Conservation (phyloP, 2,888 invertebrate species). For the Julus scandinavius region DNA sequence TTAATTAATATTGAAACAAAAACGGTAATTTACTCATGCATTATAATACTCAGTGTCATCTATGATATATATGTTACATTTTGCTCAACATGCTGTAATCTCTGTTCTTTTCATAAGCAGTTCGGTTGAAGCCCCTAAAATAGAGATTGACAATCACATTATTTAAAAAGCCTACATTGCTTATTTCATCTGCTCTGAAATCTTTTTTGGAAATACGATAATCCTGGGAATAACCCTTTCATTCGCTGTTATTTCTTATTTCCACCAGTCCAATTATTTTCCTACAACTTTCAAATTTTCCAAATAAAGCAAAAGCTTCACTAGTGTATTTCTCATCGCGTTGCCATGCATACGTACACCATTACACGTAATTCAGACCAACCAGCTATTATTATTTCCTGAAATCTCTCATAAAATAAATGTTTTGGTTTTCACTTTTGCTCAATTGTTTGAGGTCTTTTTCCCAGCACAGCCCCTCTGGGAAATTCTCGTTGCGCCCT, state of each 20-base stretch:
- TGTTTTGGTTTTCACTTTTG: slow-evolving; percentile 42
- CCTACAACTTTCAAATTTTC: background rate
- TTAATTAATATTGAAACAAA: background rate
- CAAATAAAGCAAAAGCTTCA: background rate
- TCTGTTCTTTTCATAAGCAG: too few species aligned
- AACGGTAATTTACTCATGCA: background rate
- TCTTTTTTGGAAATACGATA: too few species aligned
- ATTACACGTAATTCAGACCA: background rate
- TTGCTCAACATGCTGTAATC: too few species aligned
- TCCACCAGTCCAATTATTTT: background rate
- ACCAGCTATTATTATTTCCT: slow-evolving; percentile 34
- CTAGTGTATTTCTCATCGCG: background rate
- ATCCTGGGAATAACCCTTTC: too few species aligned
- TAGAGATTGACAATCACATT: too few species aligned
- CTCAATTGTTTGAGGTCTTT: slow-evolving; percentile 39
- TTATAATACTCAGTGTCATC: too few species aligned
- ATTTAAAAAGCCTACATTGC: too few species aligned
- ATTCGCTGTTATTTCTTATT: too few species aligned
- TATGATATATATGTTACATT: too few species aligned
- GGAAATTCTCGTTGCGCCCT: slow-evolving; percentile 17
- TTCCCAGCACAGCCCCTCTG: slow-evolving; percentile 5
- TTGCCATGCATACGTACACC: background rate
- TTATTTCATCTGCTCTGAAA: too few species aligned
- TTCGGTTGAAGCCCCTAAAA: too few species aligned
- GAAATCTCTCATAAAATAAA: slow-evolving; percentile 28